Conservation (phyloP, 1,140 invertebrate species). For the Heliconius hewitsoni region DNA sequence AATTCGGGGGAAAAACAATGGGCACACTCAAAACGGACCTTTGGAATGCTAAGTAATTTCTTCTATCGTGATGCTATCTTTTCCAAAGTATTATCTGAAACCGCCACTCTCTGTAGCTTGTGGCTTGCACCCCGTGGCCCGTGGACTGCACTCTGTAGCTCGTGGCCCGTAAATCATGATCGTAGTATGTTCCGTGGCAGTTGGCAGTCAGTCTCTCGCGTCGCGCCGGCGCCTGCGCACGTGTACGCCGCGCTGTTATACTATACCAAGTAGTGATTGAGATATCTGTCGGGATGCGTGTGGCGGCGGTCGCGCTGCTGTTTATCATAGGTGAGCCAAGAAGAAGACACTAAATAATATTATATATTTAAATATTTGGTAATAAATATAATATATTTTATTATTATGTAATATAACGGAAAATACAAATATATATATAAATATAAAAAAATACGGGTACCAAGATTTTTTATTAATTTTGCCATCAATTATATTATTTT, state of each 20-base stretch:
- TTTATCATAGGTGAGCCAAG: slow-evolving; percentile 18
- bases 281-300: slow-evolving; percentile 35
- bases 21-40: no score
- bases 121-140: no score
- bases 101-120: no score
- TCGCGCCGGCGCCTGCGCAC: slow-evolving; percentile 29
- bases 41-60: no score
- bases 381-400: neutral
- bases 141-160: neutral
- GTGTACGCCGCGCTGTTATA: neutral
- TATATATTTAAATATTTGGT: neutral
- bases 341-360: no score
- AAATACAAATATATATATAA: neutral
- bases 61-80: no score
- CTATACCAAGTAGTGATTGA: slow-evolving; percentile 6
- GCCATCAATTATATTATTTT: no score
- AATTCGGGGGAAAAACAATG: no score
- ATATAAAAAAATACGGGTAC: no score
- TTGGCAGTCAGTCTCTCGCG: slow-evolving; percentile 20
- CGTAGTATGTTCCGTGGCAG: neutral
- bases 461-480: no score
- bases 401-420: no score
- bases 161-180: neutral
- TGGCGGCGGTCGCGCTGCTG: slow-evolving; percentile 37
- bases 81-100: no score